A percentile compares a stretch with the other conserved stretches of the same genome.
phyloP scores from a whole-genome alignment of 1,140 invertebrate genomes.

The Diprion similis region DNA sequence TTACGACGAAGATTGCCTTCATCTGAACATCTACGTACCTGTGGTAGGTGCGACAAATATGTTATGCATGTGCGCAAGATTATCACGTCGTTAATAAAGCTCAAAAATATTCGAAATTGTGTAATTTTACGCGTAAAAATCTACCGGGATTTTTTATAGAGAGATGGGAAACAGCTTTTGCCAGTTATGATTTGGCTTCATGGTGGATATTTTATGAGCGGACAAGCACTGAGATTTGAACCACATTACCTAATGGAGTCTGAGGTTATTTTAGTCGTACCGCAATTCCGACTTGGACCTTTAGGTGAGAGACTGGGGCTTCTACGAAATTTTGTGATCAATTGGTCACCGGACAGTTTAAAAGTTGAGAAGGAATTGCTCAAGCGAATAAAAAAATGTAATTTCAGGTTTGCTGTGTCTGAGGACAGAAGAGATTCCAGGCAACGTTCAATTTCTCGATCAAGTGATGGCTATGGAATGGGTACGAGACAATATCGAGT shows the following conservation, averaged over 20 bases:
- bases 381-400: neutral
- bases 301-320: neutral
- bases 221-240: neutral
- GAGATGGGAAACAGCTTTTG: neutral
- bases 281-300: neutral
- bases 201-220: neutral
- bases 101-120: neutral
- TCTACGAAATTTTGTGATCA: neutral
- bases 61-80: neutral
- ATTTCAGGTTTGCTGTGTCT: neutral
- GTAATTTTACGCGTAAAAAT: neutral
- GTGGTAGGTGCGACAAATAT: neutral
- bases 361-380: neutral
- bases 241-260: neutral
- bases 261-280: neutral
- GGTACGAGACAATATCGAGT: conserved; percentile 49
- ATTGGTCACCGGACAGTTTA: neutral
- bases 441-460: neutral
- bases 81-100: neutral
- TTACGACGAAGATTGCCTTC: conserved; percentile 2
- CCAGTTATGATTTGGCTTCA: neutral
- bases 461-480: conserved; percentile 49
- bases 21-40: neutral
- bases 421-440: neutral
- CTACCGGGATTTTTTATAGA: neutral